These are phyloP conservation scores for Charina bottae DNA, from an alignment of 2,113 vertebrate species.

Conservation along the genomic window DNA sequence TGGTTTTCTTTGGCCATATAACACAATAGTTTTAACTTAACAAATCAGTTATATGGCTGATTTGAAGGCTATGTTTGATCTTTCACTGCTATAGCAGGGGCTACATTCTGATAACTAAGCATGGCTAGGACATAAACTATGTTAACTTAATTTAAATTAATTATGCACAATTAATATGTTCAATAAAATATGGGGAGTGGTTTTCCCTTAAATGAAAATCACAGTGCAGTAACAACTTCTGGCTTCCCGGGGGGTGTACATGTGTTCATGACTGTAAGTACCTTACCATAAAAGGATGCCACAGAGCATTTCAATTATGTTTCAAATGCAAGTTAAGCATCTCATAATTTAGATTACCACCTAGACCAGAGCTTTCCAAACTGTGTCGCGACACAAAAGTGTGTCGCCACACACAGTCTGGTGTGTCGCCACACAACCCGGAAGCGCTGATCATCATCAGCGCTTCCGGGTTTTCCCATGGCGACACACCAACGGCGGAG, in stretches of 20 bases:
- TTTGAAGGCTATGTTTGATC: neutral
- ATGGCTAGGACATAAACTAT: neutral
- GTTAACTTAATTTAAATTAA: neutral
- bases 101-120: neutral
- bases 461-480: no score
- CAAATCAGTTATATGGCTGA: neutral
- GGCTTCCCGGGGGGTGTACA: neutral
- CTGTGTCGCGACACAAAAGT: no score
- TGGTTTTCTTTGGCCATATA: neutral
- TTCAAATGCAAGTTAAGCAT: neutral
- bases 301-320: neutral
- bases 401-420: no score
- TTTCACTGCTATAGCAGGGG: neutral
- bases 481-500: no score
- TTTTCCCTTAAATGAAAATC: neutral
- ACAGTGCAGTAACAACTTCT: neutral
- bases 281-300: neutral
- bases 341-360: neutral
- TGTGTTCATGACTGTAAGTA: neutral
- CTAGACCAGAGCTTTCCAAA: no score
- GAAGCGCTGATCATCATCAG: no score
- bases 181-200: neutral
- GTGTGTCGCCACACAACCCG: no score
- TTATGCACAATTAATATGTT: neutral
- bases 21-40: neutral